Percentiles rank a stretch among this genome's conserved stretches.
Evolutionary conservation across 1,140 invertebrate genomes (phyloP).

Genomic region (Paraescarpia echinospica): DNA sequence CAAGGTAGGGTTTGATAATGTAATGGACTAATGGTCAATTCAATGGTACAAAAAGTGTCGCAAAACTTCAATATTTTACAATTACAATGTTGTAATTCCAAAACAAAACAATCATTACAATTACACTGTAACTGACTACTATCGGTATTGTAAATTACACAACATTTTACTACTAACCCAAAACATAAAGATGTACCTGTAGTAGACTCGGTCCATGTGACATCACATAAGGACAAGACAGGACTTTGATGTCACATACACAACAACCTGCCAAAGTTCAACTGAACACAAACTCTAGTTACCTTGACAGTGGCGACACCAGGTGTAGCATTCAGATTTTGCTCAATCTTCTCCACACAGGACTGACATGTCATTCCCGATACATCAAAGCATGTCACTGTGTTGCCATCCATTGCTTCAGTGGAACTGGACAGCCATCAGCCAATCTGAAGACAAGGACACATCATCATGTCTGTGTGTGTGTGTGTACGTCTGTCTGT

Average conservation of each 20-base stretch:
- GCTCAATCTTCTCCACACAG: slow-evolving; percentile 52
- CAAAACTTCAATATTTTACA: neutral
- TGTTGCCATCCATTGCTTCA: neutral
- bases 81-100: neutral
- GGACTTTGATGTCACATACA: neutral
- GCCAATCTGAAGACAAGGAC: neutral
- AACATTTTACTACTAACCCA: too few relatives aligned
- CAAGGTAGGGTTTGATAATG: too few relatives aligned
- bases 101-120: too few relatives aligned
- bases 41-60: too few relatives aligned
- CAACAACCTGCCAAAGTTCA: slow-evolving; percentile 47
- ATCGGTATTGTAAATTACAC: too few relatives aligned
- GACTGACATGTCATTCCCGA: slow-evolving; percentile 53
- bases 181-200: too few relatives aligned
- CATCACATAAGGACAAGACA: neutral
- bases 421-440: neutral
- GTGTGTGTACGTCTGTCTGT: neutral
- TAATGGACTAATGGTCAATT: too few relatives aligned
- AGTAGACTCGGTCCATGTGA: neutral
- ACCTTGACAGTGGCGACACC: slow-evolving; percentile 44
- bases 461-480: neutral
- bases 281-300: slow-evolving; percentile 25
- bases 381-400: neutral
- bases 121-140: too few relatives aligned
- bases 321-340: slow-evolving; percentile 56